phyloP scores from a whole-genome alignment of 2,797 vertebrate genomes.

The Delichon dasypus region DNA sequence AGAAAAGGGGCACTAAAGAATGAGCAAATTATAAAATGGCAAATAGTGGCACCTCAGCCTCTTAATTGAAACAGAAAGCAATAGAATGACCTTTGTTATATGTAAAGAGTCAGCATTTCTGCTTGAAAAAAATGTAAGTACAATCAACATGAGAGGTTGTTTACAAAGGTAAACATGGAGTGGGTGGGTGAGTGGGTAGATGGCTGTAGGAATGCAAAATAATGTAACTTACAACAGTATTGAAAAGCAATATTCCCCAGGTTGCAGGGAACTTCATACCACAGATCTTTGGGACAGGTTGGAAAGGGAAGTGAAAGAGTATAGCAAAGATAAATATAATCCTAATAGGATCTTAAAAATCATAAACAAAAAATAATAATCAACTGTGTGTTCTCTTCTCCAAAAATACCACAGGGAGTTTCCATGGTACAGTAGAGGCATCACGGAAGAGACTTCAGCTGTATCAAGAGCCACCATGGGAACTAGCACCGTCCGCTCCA shows the following conservation, averaged over 20 bases:
- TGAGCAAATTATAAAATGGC: background rate
- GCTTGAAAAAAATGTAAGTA: background rate
- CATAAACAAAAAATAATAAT: conserved; percentile 49
- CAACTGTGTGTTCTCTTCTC: background rate
- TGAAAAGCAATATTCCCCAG: background rate
- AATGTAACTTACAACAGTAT: background rate
- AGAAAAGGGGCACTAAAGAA: background rate
- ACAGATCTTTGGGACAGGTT: background rate
- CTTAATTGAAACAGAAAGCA: background rate
- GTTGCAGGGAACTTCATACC: background rate
- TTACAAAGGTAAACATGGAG: conserved; percentile 5
- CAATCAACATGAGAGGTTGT: background rate
- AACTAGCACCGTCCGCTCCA: conserved; percentile 57
- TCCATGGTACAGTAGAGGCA: conserved; percentile 18
- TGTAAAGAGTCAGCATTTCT: conserved; percentile 7
- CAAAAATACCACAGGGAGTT: background rate
- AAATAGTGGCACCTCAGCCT: background rate
- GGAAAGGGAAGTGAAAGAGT: background rate
- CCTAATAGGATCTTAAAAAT: conserved; percentile 43
- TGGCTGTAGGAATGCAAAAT: conserved; percentile 14
- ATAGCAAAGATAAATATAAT: conserved; percentile 23
- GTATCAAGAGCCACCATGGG: background rate
- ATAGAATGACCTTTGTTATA: background rate
- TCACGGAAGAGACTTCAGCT: conserved; percentile 41
- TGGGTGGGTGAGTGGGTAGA: background rate